Conservation (phyloP, 2,797 vertebrate genomes). For the Spatula clypeata region DNA sequence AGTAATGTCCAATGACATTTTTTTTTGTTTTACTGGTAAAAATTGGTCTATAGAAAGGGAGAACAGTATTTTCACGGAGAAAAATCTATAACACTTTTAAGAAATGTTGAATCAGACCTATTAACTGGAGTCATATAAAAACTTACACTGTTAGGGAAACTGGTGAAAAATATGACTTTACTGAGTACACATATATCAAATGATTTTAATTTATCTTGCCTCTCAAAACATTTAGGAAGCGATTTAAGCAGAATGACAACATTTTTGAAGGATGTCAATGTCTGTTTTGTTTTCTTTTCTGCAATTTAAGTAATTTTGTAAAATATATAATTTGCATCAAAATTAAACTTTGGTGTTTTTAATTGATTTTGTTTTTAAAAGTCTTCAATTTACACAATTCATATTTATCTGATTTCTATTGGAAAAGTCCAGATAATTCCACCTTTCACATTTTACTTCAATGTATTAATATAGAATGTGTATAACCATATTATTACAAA, state of each 20-base stretch:
- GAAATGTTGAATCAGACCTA: neutral
- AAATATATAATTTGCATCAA: neutral
- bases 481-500: neutral
- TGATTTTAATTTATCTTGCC: neutral
- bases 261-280: neutral
- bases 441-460: neutral
- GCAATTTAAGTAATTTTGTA: neutral
- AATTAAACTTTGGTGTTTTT: neutral
- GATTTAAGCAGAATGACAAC: neutral
- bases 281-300: neutral
- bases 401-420: neutral
- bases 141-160: neutral
- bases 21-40: neutral
- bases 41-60: constrained; percentile 23
- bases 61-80: neutral
- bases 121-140: neutral
- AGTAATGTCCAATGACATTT: neutral
- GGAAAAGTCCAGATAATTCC: neutral
- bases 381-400: neutral
- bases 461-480: neutral
- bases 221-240: neutral
- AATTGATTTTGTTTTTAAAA: neutral
- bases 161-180: neutral
- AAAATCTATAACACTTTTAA: constrained; percentile 3
- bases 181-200: neutral